Conservation (phyloP, 2,113 vertebrate species). For the Rana temporaria region DNA sequence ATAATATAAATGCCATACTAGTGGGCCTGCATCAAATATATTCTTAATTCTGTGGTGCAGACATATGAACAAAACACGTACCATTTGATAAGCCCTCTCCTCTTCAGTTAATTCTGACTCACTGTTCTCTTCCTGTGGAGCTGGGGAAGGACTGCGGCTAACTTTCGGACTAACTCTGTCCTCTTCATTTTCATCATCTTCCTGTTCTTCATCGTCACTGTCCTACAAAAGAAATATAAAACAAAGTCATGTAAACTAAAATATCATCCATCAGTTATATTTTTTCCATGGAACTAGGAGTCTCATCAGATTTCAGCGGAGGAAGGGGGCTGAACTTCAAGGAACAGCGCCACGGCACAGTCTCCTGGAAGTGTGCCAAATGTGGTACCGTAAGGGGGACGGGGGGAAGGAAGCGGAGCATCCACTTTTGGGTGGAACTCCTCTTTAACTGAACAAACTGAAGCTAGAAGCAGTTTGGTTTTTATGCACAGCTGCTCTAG, state of each 20-base stretch:
- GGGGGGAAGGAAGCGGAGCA: too few relatives aligned
- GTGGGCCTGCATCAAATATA: neutral
- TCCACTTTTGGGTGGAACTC: too few relatives aligned
- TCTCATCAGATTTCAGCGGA: too few relatives aligned
- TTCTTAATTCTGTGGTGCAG: neutral
- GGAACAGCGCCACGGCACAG: too few relatives aligned
- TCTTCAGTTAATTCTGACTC: conserved; percentile 98
- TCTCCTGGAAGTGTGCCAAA: too few relatives aligned
- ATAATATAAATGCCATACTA: neutral
- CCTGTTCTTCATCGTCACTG: conserved; percentile 88
- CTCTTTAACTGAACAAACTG: too few relatives aligned
- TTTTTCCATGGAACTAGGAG: too few relatives aligned
- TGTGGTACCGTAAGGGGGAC: too few relatives aligned
- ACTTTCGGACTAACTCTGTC: conserved; percentile 77
- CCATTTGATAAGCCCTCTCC: conserved; percentile 96
- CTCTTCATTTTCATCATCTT: conserved; percentile 76
- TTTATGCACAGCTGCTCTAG: too few relatives aligned
- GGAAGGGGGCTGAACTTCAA: too few relatives aligned
- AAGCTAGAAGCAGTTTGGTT: too few relatives aligned
- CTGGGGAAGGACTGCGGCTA: conserved; percentile 87
- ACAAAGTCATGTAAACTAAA: neutral
- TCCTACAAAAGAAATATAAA: conserved; percentile 73
- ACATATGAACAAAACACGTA: conserved; percentile 59
- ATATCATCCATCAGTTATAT: too few relatives aligned
- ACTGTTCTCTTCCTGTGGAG: conserved; percentile 87